Evolutionary conservation across 30 jellyfish, hydroid and myxozoan genomes (phyloP).

Genomic region (Pelagia noctiluca): DNA sequence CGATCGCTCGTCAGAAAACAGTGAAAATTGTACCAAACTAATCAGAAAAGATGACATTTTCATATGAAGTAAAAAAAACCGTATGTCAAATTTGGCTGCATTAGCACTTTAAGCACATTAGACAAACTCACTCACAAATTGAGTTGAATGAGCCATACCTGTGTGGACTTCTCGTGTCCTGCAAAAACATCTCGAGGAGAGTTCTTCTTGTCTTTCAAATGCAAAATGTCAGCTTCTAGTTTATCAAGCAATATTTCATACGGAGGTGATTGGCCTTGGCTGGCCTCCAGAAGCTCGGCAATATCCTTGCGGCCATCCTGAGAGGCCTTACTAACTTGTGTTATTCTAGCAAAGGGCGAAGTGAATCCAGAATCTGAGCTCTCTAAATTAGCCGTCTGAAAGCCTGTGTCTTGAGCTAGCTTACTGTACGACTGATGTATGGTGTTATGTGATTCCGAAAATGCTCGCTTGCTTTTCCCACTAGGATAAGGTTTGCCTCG

Average conservation of each 20-base stretch:
- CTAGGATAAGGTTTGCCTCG: not conserved
- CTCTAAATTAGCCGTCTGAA: not conserved
- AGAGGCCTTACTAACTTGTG: not conserved
- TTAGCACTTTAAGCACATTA: too few species aligned
- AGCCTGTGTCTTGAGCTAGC: constrained; percentile 5
- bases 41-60: too few species aligned
- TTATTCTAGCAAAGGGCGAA: constrained; percentile 33
- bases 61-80: too few species aligned
- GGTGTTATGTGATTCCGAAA: not conserved
- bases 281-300: not conserved
- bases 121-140: too few species aligned
- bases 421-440: not conserved
- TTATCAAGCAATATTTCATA: constrained; percentile 24
- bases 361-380: constrained; percentile 72
- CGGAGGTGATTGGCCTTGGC: constrained; percentile 14
- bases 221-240: constrained; percentile 33
- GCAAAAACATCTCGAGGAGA: not conserved
- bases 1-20: too few species aligned
- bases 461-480: not conserved
- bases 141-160: too few species aligned
- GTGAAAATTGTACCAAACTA: too few species aligned
- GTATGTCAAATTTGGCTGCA: too few species aligned
- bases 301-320: not conserved
- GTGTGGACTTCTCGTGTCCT: not conserved
- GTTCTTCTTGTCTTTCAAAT: not conserved